A percentile compares a stretch with the other conserved stretches of the same genome.
phyloP scores from a whole-genome alignment of 2,888 invertebrate species.

The Glomeris marginata region DNA sequence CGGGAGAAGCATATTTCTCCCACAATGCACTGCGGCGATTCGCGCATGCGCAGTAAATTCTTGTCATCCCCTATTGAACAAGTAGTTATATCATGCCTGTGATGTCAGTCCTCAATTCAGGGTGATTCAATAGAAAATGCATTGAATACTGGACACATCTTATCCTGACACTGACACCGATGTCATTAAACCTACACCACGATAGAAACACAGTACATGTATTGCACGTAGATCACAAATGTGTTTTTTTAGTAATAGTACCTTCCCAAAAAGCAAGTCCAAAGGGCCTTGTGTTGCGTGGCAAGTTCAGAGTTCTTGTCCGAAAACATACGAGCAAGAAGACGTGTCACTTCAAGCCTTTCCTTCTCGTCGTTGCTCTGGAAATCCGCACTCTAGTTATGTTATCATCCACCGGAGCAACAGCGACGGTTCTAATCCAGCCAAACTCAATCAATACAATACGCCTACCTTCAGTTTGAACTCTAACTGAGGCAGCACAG shows the following conservation, averaged over 20 bases:
- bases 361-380: conserved; percentile 78
- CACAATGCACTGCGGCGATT: too few relatives aligned
- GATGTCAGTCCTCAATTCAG: conserved; percentile 75
- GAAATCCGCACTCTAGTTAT: conserved; percentile 11
- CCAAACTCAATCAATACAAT: neutral
- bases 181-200: conserved; percentile 67
- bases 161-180: conserved; percentile 76
- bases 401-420: conserved; percentile 2
- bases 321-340: conserved; percentile 92
- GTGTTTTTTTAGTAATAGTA: conserved; percentile 24
- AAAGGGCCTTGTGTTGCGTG: conserved; percentile 66
- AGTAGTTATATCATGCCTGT: conserved; percentile 49
- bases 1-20: too few relatives aligned
- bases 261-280: conserved; percentile 81
- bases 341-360: conserved; percentile 67
- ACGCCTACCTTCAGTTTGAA: conserved; percentile 47
- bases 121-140: conserved; percentile 90
- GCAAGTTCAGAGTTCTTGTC: conserved; percentile 83
- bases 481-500: conserved; percentile 85
- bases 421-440: neutral
- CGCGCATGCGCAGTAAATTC: too few relatives aligned
- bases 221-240: too few relatives aligned
- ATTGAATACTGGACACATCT: conserved; percentile 96
- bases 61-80: too few relatives aligned
- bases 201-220: too few relatives aligned